Percentiles rank a stretch among this genome's conserved stretches.
phyloP scores from a whole-genome alignment of 1,140 invertebrate genomes.

The Drosophila yakuba region DNA sequence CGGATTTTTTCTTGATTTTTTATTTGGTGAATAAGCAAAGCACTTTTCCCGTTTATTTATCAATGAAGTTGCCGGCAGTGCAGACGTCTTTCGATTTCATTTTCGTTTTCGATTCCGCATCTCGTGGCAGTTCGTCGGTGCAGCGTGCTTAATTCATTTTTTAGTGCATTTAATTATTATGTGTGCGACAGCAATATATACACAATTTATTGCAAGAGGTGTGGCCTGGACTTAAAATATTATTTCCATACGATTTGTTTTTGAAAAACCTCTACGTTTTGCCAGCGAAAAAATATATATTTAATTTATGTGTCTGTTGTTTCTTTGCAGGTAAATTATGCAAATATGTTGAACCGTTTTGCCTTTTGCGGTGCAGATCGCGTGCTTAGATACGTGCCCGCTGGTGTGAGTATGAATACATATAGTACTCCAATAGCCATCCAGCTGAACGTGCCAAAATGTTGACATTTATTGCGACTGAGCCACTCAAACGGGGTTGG shows the following conservation, averaged over 20 bases:
- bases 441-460: constrained; percentile 35
- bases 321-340: constrained; percentile 76
- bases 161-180: constrained; percentile 75
- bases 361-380: constrained; percentile 45
- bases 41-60: constrained; percentile 72
- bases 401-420: constrained; percentile 35
- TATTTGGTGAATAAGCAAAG: constrained; percentile 20
- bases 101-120: constrained; percentile 41
- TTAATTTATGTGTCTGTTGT: constrained; percentile 66
- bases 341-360: constrained; percentile 57
- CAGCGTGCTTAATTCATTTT: constrained; percentile 59
- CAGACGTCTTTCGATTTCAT: constrained; percentile 58
- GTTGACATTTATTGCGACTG: constrained; percentile 33
- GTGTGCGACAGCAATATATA: constrained; percentile 65
- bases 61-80: constrained; percentile 76
- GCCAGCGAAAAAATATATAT: constrained; percentile 22
- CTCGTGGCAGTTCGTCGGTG: constrained; percentile 32
- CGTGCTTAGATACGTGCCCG: constrained; percentile 49
- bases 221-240: constrained; percentile 56
- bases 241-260: constrained; percentile 40
- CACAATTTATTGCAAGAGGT: constrained; percentile 78
- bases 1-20: constrained; percentile 13
- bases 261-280: constrained; percentile 21
- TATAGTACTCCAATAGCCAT: constrained; percentile 28
- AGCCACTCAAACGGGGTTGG: constrained; percentile 3